Evolutionary conservation across 1,140 invertebrate species (phyloP), one percentile per base, ranked within the genome.

Genomic region (Odontomachus brunneus): DNA sequence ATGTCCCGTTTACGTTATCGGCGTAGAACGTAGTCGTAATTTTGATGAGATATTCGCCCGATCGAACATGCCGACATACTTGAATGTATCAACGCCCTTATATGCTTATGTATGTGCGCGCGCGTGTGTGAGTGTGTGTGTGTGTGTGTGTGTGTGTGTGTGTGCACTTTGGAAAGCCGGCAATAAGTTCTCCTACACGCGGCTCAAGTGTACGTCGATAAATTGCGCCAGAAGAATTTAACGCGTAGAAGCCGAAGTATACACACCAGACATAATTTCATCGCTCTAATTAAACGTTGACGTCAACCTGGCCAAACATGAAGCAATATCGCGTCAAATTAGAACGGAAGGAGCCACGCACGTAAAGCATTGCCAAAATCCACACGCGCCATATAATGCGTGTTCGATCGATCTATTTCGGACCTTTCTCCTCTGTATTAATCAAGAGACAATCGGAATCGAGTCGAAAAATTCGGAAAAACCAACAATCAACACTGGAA

Each of bases 251-350:
- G 24, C 33, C 15, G 44, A 24, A 60, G n/a, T 5, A 7, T 22
- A 26, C 33, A 5, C 60, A 49, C n/a, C 26, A 65, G 48, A 53
- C 72, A 49, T 49, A 63, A 75, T 65, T 65, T 53, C 48, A 76
- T 76, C 60, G 60, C 73, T 65, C 73, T 65, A 65, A 76, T 76
- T 76, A 76, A 76, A 12, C 26, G 15, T 65, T 76, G 60, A 65
- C 72, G 72, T 76, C 73, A 76, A 65, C 48, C 19, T 38, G 44
- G 0, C 15, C 48, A 33, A 76, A 62, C 60, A 65, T 53, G 76
- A 81, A 33, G 24, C 66, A 81, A 81, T 80, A 49, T 22, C 38
- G 38, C 9, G 53, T 81, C 19, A 44, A 66, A 80, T 80, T 71
- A 59, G 75, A 59, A 80, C 33, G 29, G n/a, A 44, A 57, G 29